A percentile compares a stretch with the other conserved stretches of the same genome.
These are phyloP conservation scores for Mohoua ochrocephala DNA, from an alignment of 2,113 vertebrate genomes.

Conservation along the genomic window DNA sequence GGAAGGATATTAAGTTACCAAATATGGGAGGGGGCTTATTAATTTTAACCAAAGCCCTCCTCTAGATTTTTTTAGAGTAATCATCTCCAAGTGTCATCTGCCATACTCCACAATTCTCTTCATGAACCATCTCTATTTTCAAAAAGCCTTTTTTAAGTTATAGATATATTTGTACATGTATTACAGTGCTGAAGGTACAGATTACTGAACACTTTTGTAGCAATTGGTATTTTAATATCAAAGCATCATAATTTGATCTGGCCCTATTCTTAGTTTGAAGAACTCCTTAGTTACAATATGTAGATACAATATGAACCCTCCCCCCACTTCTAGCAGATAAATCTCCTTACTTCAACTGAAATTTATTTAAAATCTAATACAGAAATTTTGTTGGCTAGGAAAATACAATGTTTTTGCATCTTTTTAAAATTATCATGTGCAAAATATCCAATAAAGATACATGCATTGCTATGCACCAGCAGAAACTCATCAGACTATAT, in stretches of 20 bases:
- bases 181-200: background rate
- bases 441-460: background rate
- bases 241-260: background rate
- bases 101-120: background rate
- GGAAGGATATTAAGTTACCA: background rate
- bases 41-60: background rate
- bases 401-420: background rate
- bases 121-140: background rate
- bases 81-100: background rate
- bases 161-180: background rate
- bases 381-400: background rate
- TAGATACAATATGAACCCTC: no score
- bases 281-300: background rate
- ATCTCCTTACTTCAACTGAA: background rate
- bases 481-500: background rate
- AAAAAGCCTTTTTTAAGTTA: background rate
- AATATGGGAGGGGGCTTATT: fast-evolving
- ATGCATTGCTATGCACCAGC: background rate
- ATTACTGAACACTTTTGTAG: background rate
- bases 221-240: background rate
- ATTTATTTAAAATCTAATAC: background rate
- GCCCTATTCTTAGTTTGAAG: background rate
- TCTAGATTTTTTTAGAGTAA: background rate
- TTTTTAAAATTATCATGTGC: background rate
- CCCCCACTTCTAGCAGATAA: background rate